Evolutionary conservation across 2,888 invertebrate genomes (phyloP).

Genomic region (Deilephila elpenor): DNA sequence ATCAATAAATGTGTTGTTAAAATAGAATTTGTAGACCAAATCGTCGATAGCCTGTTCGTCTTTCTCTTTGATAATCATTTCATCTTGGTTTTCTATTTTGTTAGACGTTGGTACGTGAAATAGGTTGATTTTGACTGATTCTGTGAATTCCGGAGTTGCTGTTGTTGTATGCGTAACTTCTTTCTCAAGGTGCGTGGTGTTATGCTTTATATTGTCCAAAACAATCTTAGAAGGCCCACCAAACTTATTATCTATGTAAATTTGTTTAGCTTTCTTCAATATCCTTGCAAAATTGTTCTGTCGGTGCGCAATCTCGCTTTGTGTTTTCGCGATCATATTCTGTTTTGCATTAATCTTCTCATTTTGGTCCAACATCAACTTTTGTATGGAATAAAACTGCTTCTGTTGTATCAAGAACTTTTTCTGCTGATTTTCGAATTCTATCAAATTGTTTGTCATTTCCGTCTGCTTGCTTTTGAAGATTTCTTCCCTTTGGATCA

Average conservation of each 20-base stretch:
- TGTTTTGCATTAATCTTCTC: conserved; percentile 74
- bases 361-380: conserved; percentile 71
- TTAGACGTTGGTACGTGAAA: conserved; percentile 63
- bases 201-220: conserved; percentile 38
- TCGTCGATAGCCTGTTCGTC: conserved; percentile 72
- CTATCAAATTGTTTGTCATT: conserved; percentile 60
- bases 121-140: conserved; percentile 71
- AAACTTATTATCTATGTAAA: conserved; percentile 54
- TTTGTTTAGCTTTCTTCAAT: conserved; percentile 70
- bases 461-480: conserved; percentile 61
- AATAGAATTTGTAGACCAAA: conserved; percentile 77
- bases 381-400: conserved; percentile 74
- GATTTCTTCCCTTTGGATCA: conserved; percentile 55
- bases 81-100: conserved; percentile 64
- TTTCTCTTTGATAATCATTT: conserved; percentile 70
- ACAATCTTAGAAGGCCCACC: conserved; percentile 34
- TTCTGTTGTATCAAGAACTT: conserved; percentile 71
- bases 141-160: conserved; percentile 47
- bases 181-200: conserved; percentile 25
- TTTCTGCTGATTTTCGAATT: conserved; percentile 73
- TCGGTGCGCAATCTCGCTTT: conserved; percentile 71
- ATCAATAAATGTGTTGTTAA: conserved; percentile 77
- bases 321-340: conserved; percentile 69
- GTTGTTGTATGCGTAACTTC: conserved; percentile 42
- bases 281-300: conserved; percentile 73